Base-by-base conservation (phyloP, 2,888 invertebrate species). In the Philereme transversata region DNA sequence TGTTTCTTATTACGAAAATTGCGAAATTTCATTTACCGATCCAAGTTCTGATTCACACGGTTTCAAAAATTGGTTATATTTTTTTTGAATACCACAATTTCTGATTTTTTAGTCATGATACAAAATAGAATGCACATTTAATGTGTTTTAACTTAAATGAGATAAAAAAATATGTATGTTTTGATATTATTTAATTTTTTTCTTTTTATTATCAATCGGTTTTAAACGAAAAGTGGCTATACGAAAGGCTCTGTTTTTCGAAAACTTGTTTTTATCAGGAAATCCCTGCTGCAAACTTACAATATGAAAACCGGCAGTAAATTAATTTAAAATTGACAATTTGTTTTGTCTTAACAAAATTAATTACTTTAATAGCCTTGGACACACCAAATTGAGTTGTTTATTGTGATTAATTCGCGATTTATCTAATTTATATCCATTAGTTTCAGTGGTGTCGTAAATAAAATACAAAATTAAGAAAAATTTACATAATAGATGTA, bases 321-420 rank as follows among this genome's bases (percentile, higher is more conserved):
- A 71, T 73, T 74, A 72, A 71, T 70, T 65, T 57, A 56, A 60
- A 57, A 49, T 67, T 54, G 61, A 58, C 62, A 73, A 74, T 77
- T 75, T 79, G 70, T 77, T 78, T 79, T 73, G 75, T 76, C 70
- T 67, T 40, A 64, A 64, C 64, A 72, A 72, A 74, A 80, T 81
- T 80, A 79, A 80, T 79, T 70, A 74, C 71, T 69, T 55, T 36
- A 75, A 67, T 70, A 58, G 65, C 80, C 80, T 81, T 81, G 80
- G 70, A 52, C 57, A 52, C 53, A 51, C 46, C 7, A 60, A 57
- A 56, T 71, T 73, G 62, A 71, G 64, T 67, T 65, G 64, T 70
- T 64, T 65, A 57, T 55, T 40, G 34, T 64, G 65, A 65, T 64
- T 64, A 65, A 64, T 55, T 60, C 34, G 49, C 56, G 60, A 51